A percentile compares a stretch with the other conserved stretches of the same genome.
Evolutionary conservation across 1,140 invertebrate genomes (phyloP).

Genomic region (Ephestia elutella): DNA sequence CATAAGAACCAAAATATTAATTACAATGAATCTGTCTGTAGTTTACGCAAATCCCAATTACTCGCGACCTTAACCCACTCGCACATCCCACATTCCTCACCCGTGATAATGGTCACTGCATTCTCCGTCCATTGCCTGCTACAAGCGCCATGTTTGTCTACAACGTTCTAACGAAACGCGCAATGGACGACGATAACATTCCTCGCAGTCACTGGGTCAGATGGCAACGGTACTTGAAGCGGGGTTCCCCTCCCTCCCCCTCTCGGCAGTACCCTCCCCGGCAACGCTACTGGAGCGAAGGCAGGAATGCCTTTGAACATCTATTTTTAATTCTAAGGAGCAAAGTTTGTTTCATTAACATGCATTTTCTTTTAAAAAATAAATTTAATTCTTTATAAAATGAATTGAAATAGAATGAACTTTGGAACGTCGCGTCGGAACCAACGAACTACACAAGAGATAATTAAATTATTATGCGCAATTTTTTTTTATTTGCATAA

Average conservation of each 20-base stretch:
- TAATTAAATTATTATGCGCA: too few species aligned
- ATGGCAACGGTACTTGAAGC: slow-evolving; percentile 48
- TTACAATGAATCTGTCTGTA: not conserved
- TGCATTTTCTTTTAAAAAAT: too few species aligned
- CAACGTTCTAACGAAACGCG: not conserved
- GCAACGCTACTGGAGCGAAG: slow-evolving; percentile 8
- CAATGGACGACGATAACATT: not conserved
- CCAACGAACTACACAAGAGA: too few species aligned
- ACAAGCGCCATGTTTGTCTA: not conserved
- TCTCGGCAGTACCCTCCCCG: slow-evolving; percentile 9
- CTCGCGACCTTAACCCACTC: not conserved
- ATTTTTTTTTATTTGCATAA: too few species aligned
- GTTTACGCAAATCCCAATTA: not conserved
- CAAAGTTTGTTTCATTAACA: not conserved
- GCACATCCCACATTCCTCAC: not conserved
- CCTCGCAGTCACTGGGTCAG: slow-evolving; percentile 36
- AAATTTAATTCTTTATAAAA: too few species aligned
- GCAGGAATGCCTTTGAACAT: slow-evolving; percentile 5
- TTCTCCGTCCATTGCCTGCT: not conserved
- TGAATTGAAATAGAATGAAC: too few species aligned
- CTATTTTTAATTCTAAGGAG: not conserved
- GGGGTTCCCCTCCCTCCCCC: slow-evolving; percentile 23
- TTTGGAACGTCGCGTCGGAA: too few species aligned
- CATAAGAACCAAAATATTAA: not conserved
- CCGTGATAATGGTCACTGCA: not conserved